Base-by-base conservation (phyloP, 1,140 invertebrate species). In the Brachionus rotundiformis region DNA sequence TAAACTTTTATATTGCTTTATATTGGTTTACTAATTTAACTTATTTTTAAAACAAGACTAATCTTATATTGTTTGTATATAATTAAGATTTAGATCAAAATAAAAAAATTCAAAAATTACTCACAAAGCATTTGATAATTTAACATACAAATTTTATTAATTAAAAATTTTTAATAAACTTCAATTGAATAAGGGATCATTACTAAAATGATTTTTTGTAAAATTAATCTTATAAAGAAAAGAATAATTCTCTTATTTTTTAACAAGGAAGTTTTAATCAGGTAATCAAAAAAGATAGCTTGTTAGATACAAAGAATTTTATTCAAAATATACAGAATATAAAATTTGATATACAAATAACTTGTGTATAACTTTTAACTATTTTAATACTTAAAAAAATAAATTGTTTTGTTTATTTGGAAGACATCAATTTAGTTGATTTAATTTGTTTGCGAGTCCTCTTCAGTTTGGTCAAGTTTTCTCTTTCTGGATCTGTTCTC, bases 391-490 rank as follows among this genome's bases (percentile, higher is more conserved):
- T 41, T 13, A 41, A 41, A 41, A 41, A 11, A 41, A 41, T n/a
- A n/a, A n/a, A n/a, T n/a, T n/a, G n/a, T 41, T 41, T 41, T 41
- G n/a, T 41, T 41, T 41, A 41, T 41, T 10, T 41, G 39, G 39
- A 41, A 41, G 47, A 8, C 16, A 54, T 54, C 3, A 54, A 54
- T 19, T 23, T 54, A 19, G 0, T 2, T 16, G 8, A 8, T 75
- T 25, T 59, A 77, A 29, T 77, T 49, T 29, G 73, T 77, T 47
- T 77, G 39, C 8, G 73, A 77, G 65, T 84, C 82, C 49, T 83
- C 83, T 36, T 83, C 83, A 25, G 83, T 83, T 23, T 91, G 90
- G 84, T 92, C 92, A 84, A 91, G 89, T 90, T 92, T 92, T 90
- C 92, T 90, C 85, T 92, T 92, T 86, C 92, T 92, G 77, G 33